Base-by-base conservation (phyloP, 2,888 invertebrate species). In the Anoncus sp. region DNA sequence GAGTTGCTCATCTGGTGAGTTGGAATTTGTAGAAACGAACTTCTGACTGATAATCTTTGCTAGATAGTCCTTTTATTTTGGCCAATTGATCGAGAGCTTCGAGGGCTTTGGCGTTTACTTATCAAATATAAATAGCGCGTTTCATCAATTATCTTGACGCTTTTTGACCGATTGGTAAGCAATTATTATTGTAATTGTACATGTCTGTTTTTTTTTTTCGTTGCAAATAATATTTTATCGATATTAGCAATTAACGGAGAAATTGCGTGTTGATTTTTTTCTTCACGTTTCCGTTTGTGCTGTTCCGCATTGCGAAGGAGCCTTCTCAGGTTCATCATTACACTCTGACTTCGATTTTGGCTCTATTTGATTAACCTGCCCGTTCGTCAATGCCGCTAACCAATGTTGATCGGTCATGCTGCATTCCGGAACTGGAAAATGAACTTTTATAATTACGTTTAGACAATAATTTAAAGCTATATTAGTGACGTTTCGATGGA, bases 321-420 rank as follows among this genome's bases (percentile, higher is more conserved):
- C 45, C 16, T 63, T 51, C n/a, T 9, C 38, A 18, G 65, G 43
- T n/a, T 66, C 57, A 9, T 53, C n/a, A 16, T 70, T 55, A 9
- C 67, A 45, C 40, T 70, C 69, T 6, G 74, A 65, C 59, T 66
- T 69, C 12, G 51, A 49, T 59, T 60, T 77, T 10, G 73, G 57
- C 53, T 65, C 69, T 45, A 73, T 73, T 16, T 45, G 47, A 59
- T 59, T 69, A n/a, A 59, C 63, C 22, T 63, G 63, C 12, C 65
- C 74, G 27, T 70, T 70, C 20, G 74, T 77, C 70, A 77, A 65
- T 5, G 77, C 74, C n/a, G 77, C 77, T 10, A 77, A 60, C 77
- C 75, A 77, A 49, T 77, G 77, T 45, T 63, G 62, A 31, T 77
- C 77, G 43, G 75, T 77, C 59, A 77, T 71, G 20, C 55, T 71